A percentile compares a stretch with the other conserved stretches of the same genome.
phyloP scores from a whole-genome alignment of 2,888 invertebrate species.

The Yponomeuta malinellus region DNA sequence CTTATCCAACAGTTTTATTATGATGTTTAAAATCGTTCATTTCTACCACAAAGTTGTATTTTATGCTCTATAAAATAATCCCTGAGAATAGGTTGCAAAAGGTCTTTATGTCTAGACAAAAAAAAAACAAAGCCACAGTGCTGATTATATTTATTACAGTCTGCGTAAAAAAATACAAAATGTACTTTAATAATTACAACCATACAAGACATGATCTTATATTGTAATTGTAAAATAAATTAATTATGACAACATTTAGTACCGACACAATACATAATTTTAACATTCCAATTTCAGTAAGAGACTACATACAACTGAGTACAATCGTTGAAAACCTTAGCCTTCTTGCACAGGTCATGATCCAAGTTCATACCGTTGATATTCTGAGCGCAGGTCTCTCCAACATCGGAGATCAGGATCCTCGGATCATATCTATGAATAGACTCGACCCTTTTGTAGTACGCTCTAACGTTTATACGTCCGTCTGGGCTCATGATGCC shows the following conservation, averaged over 20 bases:
- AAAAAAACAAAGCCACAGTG: neutral
- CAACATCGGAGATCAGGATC: conserved; percentile 65
- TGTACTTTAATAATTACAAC: conserved; percentile 25
- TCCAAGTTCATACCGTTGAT: conserved; percentile 65
- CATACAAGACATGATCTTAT: neutral
- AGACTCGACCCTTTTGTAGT: conserved; percentile 59
- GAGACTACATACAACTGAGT: conserved; percentile 64
- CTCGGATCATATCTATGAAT: conserved; percentile 65
- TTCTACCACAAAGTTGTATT: neutral
- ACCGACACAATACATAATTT: neutral
- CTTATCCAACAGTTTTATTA: neutral
- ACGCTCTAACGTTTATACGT: conserved; percentile 58
- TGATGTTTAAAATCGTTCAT: neutral
- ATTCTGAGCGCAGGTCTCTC: conserved; percentile 63
- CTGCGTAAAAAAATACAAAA: neutral
- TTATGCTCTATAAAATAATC: neutral
- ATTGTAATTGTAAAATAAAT: neutral
- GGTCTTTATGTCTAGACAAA: neutral
- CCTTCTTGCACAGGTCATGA: conserved; percentile 66
- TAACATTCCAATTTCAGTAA: neutral
- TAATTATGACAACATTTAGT: too few relatives aligned
- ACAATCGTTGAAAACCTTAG: conserved; percentile 67
- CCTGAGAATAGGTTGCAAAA: neutral
- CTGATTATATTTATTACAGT: neutral
- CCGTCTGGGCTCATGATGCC: conserved; percentile 67